phyloP scores from a whole-genome alignment of 1,140 invertebrate species.

The Thaumetopoea pityocampa region DNA sequence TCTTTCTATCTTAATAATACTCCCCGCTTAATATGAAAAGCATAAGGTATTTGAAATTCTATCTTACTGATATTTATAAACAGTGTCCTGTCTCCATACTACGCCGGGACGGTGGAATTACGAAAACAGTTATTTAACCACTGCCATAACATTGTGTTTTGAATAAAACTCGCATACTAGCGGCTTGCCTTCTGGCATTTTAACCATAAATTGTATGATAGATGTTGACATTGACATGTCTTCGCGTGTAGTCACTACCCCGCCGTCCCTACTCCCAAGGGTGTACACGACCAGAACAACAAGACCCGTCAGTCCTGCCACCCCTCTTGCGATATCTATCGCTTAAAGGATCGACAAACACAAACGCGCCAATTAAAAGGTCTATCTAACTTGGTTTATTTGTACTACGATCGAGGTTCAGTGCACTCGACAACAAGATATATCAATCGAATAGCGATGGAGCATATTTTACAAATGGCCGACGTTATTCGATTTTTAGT shows the following conservation, averaged over 20 bases:
- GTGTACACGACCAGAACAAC: constrained; percentile 31
- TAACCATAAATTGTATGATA: constrained; percentile 68
- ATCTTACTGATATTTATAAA: too few relatives aligned
- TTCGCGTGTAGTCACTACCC: constrained; percentile 54
- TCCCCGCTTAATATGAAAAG: too few relatives aligned
- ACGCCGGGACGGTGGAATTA: too few relatives aligned
- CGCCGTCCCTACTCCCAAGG: constrained; percentile 59
- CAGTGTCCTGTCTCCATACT: too few relatives aligned
- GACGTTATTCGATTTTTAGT: constrained; percentile 21
- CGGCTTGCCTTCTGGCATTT: constrained; percentile 53
- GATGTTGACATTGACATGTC: constrained; percentile 60
- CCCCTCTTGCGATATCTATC: constrained; percentile 16
- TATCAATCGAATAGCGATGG: constrained; percentile 61
- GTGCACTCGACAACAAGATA: constrained; percentile 65
- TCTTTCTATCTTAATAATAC: too few relatives aligned
- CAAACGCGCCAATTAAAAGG: constrained; percentile 17
- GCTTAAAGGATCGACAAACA: constrained; percentile 11
- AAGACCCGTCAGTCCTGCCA: constrained; percentile 33
- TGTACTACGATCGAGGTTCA: constrained; percentile 56
- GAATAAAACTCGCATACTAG: constrained; percentile 56
- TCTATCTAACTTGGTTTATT: constrained; percentile 38
- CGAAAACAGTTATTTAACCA: too few relatives aligned
- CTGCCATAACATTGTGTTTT: too few relatives aligned
- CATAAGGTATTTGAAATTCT: too few relatives aligned
- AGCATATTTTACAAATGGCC: constrained; percentile 56